Evolutionary conservation across 2,888 invertebrate genomes (phyloP).

Genomic region (Leptopilina syphax): DNA sequence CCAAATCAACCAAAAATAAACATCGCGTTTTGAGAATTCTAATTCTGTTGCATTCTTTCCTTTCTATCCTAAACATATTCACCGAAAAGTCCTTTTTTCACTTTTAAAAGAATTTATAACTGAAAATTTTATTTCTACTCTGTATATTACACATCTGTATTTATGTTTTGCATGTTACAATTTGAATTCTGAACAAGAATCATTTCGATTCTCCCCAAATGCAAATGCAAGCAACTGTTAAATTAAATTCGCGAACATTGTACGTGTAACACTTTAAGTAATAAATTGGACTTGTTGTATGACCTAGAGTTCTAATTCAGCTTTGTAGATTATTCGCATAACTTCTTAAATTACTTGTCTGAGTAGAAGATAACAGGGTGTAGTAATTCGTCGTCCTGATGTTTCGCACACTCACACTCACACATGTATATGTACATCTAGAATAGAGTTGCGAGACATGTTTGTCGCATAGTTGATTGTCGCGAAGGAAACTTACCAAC

Average conservation of each 20-base stretch:
- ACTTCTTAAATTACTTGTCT: slow-evolving; percentile 36
- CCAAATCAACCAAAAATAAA: neutral
- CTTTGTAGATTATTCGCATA: slow-evolving; percentile 22
- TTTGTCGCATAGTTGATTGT: slow-evolving; percentile 27
- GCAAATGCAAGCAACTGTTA: slow-evolving; percentile 12
- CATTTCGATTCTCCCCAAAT: neutral
- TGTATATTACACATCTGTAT: neutral
- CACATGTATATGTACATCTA: no score
- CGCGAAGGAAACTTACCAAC: slow-evolving; percentile 83
- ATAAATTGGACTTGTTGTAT: slow-evolving; percentile 19
- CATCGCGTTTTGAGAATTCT: no score
- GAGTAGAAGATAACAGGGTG: slow-evolving; percentile 30
- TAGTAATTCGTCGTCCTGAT: slow-evolving; percentile 22
- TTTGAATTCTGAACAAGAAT: slow-evolving; percentile 11
- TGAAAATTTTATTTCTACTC: no score
- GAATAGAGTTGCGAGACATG: slow-evolving; percentile 7
- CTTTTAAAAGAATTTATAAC: no score
- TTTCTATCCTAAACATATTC: no score
- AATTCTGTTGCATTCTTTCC: no score
- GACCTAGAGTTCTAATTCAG: slow-evolving; percentile 28
- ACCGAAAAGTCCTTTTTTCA: no score
- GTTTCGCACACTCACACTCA: neutral
- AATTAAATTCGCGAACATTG: slow-evolving; percentile 9
- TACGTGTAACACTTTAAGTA: neutral
- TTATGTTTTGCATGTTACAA: neutral